Evolutionary conservation across 2,797 vertebrate species (phyloP).

Genomic region (Coreius guichenoti): DNA sequence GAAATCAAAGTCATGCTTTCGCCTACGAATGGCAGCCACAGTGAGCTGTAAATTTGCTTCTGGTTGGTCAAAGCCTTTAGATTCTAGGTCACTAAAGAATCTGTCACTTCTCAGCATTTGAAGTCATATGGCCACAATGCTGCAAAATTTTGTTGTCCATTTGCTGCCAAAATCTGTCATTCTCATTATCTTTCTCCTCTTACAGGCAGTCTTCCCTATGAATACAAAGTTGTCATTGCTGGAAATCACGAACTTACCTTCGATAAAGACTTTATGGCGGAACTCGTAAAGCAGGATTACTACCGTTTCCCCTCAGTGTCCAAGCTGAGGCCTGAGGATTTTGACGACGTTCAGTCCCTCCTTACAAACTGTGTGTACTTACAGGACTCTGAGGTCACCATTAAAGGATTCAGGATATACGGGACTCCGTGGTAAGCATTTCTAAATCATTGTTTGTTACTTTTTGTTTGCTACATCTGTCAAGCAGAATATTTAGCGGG

Average conservation of each 20-base stretch:
- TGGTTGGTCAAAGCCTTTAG: not conserved
- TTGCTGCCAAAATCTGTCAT: not conserved
- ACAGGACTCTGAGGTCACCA: constrained; percentile 97
- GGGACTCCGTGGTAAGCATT: constrained; percentile 93
- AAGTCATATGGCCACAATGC: not conserved
- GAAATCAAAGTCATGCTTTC: constrained; percentile 1
- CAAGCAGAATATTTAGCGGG: not conserved
- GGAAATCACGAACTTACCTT: constrained; percentile 99
- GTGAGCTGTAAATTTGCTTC: not conserved
- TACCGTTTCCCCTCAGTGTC: constrained; percentile 99
- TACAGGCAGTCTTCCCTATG: constrained; percentile 93
- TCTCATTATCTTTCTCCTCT: constrained; percentile 10
- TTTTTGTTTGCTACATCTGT: not conserved
- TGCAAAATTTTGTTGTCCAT: not conserved
- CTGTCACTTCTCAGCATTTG: not conserved
- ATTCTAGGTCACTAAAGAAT: not conserved
- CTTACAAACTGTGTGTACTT: constrained; percentile 99
- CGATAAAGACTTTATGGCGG: constrained; percentile 99
- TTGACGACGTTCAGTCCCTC: constrained; percentile 97
- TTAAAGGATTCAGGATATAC: constrained; percentile 99
- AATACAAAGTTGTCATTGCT: constrained; percentile 99
- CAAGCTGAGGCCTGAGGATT: constrained; percentile 99
- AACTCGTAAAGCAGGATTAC: constrained; percentile 99
- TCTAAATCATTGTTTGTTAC: constrained; percentile 14
- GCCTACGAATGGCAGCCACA: not conserved